Evolutionary conservation across 2,113 vertebrate genomes (phyloP), one percentile per base, ranked within the genome.

Genomic region (Amblyopsis rosae): DNA sequence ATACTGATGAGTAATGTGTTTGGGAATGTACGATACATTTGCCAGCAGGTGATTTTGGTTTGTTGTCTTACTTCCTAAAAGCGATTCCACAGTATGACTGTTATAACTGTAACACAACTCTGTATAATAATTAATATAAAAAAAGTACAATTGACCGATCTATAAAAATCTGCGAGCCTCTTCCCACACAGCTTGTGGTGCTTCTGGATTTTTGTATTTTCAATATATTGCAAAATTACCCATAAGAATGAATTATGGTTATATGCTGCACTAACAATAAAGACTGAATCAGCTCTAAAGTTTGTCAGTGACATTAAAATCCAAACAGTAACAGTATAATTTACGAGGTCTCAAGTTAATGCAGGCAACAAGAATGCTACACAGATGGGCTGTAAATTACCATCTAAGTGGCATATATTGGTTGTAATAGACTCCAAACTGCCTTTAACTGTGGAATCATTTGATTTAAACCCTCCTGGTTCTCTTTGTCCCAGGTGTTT

Each of bases 391-490:
- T 72, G 80, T 90, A 86, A 85, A 80, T 88, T 80, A 79, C 16
- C 57, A 53, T 62, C 76, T 88, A 88, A 88, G 86, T 90, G 85
- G 80, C 82, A 79, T 81, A 66, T 85, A 86, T 90, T 88, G 82
- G 79, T 79, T 84, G 76, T 89, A 88, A 92, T 87, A 86, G 89
- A 89, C 70, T 73, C 82, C 84, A 60, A 86, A 77, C 79, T 84
- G 87, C 88, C 85, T 79, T 67, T 65, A 71, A 82, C 50, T 32
- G 66, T 79, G 56, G 49, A 82, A 74, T 70, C 54, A 26, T 68
- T 77, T 84, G 77, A 89, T 90, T 87, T 80, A 88, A 68, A 77
- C 75, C 48, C 13, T 59, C 47, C 77, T 66, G 76, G 78, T 79
- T 70, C 69, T 67, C n/a, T 58, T 7, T 63, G 86, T 87, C 82